A percentile compares a stretch with the other conserved stretches of the same genome.
Conservation (phyloP, 1,140 invertebrate species). For the Drosophila rhopaloa region DNA sequence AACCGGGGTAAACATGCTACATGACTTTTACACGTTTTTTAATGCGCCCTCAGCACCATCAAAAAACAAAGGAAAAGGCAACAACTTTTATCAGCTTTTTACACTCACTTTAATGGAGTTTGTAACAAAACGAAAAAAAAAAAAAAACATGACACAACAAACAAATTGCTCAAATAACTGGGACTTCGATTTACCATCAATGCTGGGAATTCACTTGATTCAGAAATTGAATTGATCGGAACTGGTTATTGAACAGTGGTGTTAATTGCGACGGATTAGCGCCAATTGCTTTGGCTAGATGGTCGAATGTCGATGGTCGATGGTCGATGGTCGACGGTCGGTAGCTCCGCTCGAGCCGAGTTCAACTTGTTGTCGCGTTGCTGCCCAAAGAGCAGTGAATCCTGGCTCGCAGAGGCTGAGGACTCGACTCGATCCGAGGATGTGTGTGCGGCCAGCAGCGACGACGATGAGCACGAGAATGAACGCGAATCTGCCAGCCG, state of each 20-base stretch:
- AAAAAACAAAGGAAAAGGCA: conserved; percentile 19
- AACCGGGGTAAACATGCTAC: not conserved
- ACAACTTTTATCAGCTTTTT: conserved; percentile 8
- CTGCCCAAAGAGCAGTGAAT: conserved; percentile 57
- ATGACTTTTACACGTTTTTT: conserved; percentile 21
- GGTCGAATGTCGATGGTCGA: not conserved
- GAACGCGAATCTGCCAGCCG: conserved; percentile 32
- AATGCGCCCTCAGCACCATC: conserved; percentile 11
- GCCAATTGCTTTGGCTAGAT: conserved; percentile 7
- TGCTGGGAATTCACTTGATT: not conserved
- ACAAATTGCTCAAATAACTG: conserved; percentile 16
- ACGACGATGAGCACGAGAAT: conserved; percentile 76
- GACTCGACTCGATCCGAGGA: conserved; percentile 40
- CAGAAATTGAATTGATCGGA: conserved; percentile 4
- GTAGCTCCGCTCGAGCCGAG: conserved; percentile 24
- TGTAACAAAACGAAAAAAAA: conserved; percentile 1
- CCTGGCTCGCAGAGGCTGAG: conserved; percentile 30
- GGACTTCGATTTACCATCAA: conserved; percentile 26
- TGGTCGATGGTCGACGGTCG: conserved; percentile 5
- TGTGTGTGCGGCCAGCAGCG: conserved; percentile 67
- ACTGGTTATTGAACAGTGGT: not conserved
- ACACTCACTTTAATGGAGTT: conserved; percentile 18
- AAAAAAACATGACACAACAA: conserved; percentile 18
- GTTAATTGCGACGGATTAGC: conserved; percentile 25
- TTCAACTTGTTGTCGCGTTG: conserved; percentile 79